phyloP scores from a whole-genome alignment of 2,113 vertebrate species.

The Macquaria ambigua region DNA sequence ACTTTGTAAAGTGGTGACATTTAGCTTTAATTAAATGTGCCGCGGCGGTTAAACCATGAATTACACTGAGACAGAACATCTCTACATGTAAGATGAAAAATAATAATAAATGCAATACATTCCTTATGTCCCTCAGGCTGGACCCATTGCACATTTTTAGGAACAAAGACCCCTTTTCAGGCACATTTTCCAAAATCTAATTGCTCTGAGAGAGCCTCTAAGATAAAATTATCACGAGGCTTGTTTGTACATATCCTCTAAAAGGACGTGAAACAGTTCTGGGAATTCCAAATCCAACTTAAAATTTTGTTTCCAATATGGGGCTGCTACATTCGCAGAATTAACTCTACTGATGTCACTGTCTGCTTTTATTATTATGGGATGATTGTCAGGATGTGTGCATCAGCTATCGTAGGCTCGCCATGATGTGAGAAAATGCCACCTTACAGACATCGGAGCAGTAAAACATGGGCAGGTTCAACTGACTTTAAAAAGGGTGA shows the following conservation, averaged over 20 bases:
- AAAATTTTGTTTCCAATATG: not conserved
- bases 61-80: conserved; percentile 23
- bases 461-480: not conserved
- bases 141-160: not conserved
- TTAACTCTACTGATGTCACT: not conserved
- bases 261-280: not conserved
- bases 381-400: not conserved
- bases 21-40: not conserved
- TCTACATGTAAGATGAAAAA: conserved; percentile 2
- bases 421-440: not conserved
- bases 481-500: not conserved
- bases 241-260: not conserved
- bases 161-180: conserved; percentile 26
- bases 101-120: not conserved
- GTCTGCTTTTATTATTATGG: not conserved
- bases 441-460: not conserved
- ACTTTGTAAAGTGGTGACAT: not conserved
- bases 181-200: conserved; percentile 39
- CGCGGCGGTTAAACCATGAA: not conserved
- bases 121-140: conserved; percentile 18
- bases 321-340: not conserved
- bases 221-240: conserved; percentile 24
- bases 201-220: conserved; percentile 29
- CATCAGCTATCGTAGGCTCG: not conserved
- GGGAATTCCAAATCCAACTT: not conserved